Conservation (phyloP, 2,888 invertebrate genomes). For the Actias luna region DNA sequence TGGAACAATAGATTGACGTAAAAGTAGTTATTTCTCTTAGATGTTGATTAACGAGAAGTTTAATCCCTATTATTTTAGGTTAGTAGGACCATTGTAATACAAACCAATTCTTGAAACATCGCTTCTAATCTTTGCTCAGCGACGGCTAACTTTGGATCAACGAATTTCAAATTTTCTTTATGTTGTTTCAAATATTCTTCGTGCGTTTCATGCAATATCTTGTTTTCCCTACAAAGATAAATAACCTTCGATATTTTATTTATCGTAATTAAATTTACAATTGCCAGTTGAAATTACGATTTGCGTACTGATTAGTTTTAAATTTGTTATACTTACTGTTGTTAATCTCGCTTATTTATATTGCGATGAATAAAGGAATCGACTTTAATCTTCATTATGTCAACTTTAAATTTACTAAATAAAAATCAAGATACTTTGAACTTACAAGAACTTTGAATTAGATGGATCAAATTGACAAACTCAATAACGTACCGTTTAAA, state of each 20-base stretch:
- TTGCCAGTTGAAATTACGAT: background rate
- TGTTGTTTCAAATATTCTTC: conserved; percentile 65
- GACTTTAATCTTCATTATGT: background rate
- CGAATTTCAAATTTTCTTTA: conserved; percentile 43
- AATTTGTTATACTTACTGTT: background rate
- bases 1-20: background rate
- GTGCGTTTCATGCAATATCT: conserved; percentile 76
- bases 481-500: background rate
- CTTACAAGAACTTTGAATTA: no score
- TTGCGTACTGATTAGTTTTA: background rate
- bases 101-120: conserved; percentile 83
- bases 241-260: background rate
- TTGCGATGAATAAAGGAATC: background rate
- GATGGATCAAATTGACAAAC: no score
- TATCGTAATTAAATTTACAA: background rate
- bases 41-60: background rate
- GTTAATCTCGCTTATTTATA: background rate
- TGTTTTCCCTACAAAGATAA: conserved; percentile 70
- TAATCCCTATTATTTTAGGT: background rate
- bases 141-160: conserved; percentile 68
- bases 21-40: background rate
- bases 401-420: background rate
- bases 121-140: conserved; percentile 81
- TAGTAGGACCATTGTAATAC: conserved; percentile 18
- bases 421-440: background rate